Evolutionary conservation across 2,797 vertebrate species (phyloP), one percentile per base, ranked within the genome.

Genomic region (Xerus rutilus): DNA sequence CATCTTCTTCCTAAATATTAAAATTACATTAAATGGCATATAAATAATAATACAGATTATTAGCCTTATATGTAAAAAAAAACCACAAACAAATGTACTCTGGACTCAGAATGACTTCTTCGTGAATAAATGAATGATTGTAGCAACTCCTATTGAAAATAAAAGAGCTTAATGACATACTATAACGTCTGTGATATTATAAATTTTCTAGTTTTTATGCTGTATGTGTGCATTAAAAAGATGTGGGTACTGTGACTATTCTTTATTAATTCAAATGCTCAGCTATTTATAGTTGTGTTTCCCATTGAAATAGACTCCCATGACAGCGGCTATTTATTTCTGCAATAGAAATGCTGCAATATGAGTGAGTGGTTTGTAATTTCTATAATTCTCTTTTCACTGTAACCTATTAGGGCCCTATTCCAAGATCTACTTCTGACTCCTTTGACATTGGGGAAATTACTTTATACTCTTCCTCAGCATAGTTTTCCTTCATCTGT

Each of bases 351-450:
- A 91, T 79, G 45, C 82, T 93, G n/a, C 10, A 59, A 30, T 89
- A n/a, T 85, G 83, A 97, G 49, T 43, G 82, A 95, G 32, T 87
- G 39, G 25, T 74, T 95, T 89, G 32, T 90, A 96, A 98, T 96
- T 96, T 96, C 74, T 89, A 52, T 70, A 93, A 85, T 96, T 93
- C 77, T 89, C 86, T 94, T 73, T 86, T 89, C 70, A 67, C 9
- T 93, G 17, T 93, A 85, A 94, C 82, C 64, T 91, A 64, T 73
- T 70, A 93, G 81, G 64, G 35, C 10, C 25, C 21, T 7, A 59
- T 88, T 94, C 57, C 64, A 86, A 89, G 84, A 79, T 91, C 72
- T 87, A 20, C 43, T 87, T 77, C 21, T 67, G 77, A 93, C 77
- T 96, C 35, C 21, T 95, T 72, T 86, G 92, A 97, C 86, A 83